These are phyloP conservation scores for Prionailurus bengalensis DNA, from an alignment of 2,113 vertebrate genomes.

Conservation along the genomic window DNA sequence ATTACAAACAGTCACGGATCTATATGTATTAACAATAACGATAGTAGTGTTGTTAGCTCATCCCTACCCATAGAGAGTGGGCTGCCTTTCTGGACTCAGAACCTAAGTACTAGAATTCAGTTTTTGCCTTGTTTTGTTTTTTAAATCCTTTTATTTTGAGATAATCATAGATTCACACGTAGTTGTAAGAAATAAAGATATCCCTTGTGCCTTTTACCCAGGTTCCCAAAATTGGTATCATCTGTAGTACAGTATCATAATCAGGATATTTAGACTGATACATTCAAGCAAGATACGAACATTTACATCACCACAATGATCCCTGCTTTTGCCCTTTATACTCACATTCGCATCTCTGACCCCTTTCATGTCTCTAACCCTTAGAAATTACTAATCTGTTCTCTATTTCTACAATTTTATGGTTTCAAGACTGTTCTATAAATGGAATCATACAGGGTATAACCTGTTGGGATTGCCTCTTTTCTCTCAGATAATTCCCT, in stretches of 20 bases:
- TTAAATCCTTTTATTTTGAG: background rate
- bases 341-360: background rate
- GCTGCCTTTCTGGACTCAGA: conserved; percentile 13
- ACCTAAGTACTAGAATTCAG: background rate
- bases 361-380: background rate
- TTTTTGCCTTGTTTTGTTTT: background rate
- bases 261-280: background rate
- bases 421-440: background rate
- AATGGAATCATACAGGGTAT: background rate
- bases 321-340: background rate
- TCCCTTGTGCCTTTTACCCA: background rate
- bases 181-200: background rate
- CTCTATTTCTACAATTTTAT: background rate
- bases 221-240: background rate
- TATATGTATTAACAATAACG: background rate
- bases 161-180: background rate
- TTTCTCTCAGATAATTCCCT: background rate
- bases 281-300: background rate
- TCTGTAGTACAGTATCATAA: background rate
- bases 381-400: background rate
- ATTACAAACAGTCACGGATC: background rate
- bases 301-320: background rate
- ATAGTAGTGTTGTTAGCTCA: background rate
- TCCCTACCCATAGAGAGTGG: background rate
- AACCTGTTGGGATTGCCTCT: background rate